Percentiles rank a stretch among this genome's conserved stretches.
Evolutionary conservation across 2,113 vertebrate species (phyloP).

Genomic region (Ivindomyrus marchei): DNA sequence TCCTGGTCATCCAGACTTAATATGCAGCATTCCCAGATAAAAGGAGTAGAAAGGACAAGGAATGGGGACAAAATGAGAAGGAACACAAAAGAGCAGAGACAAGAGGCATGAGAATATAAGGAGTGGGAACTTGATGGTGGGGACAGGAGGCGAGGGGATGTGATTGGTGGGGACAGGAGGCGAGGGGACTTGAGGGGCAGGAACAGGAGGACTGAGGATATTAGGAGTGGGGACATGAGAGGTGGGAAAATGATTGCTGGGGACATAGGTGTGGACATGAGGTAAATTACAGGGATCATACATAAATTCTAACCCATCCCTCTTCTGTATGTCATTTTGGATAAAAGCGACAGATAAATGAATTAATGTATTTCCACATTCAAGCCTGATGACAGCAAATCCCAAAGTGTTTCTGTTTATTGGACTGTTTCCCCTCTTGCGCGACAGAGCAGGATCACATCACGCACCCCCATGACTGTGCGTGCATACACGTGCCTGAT

Average conservation of each 20-base stretch:
- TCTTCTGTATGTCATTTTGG: background rate
- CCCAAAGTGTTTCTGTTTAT: background rate
- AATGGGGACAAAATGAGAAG: background rate
- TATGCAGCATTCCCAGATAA: background rate
- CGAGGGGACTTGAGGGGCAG: background rate
- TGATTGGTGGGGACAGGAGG: background rate
- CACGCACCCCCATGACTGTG: background rate
- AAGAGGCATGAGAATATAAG: background rate
- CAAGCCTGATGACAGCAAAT: background rate
- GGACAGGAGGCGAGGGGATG: background rate
- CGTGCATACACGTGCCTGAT: background rate
- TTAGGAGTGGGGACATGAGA: background rate
- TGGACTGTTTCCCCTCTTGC: background rate
- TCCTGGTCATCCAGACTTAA: background rate
- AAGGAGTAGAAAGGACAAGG: background rate
- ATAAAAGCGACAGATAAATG: background rate
- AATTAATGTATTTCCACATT: background rate
- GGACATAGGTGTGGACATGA: background rate
- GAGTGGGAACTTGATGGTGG: background rate
- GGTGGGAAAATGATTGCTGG: background rate
- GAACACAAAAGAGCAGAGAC: background rate
- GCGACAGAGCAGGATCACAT: background rate
- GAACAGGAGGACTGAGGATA: background rate
- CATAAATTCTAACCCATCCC: background rate
- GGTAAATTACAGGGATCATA: background rate